A percentile compares a stretch with the other conserved stretches of the same genome.
Conservation (phyloP, 2,113 vertebrate species). For the Sebastes fasciatus region DNA sequence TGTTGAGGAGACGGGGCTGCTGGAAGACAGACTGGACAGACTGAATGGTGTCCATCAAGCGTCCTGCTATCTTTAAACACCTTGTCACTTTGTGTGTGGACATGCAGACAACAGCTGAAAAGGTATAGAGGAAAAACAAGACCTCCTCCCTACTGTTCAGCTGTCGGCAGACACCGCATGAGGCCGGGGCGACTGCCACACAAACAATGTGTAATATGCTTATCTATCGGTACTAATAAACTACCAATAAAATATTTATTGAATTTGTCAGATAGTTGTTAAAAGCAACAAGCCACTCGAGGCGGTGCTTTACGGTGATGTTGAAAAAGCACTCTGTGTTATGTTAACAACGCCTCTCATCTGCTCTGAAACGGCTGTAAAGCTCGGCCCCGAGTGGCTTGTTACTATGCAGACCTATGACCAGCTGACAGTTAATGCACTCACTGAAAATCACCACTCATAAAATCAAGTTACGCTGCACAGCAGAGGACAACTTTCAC, state of each 20-base stretch:
- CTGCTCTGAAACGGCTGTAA: conserved; percentile 13
- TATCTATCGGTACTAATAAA: not conserved
- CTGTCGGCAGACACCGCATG: conserved; percentile 35
- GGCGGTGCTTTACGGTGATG: not conserved
- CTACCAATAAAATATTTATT: not conserved
- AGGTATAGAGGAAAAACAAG: conserved; percentile 41
- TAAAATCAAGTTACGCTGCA: not conserved
- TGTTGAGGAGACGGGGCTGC: not conserved
- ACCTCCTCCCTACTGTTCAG: conserved; percentile 27
- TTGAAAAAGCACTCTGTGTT: not conserved
- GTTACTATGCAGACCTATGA: conserved; percentile 39
- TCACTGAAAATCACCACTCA: conserved; percentile 4
- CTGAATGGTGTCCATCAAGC: not conserved
- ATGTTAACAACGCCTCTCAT: conserved; percentile 28
- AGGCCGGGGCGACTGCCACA: not conserved
- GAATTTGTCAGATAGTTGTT: not conserved
- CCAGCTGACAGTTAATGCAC: not conserved
- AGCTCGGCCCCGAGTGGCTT: conserved; percentile 24
- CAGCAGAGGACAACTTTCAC: not conserved
- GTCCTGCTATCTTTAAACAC: conserved; percentile 41
- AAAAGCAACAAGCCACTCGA: conserved; percentile 29
- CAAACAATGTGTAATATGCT: not conserved
- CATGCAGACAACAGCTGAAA: conserved; percentile 59
- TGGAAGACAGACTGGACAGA: not conserved
- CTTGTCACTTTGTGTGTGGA: conserved; percentile 29